Conservation (phyloP, 2,797 vertebrate genomes). For the Tachyglossus aculeatus region DNA sequence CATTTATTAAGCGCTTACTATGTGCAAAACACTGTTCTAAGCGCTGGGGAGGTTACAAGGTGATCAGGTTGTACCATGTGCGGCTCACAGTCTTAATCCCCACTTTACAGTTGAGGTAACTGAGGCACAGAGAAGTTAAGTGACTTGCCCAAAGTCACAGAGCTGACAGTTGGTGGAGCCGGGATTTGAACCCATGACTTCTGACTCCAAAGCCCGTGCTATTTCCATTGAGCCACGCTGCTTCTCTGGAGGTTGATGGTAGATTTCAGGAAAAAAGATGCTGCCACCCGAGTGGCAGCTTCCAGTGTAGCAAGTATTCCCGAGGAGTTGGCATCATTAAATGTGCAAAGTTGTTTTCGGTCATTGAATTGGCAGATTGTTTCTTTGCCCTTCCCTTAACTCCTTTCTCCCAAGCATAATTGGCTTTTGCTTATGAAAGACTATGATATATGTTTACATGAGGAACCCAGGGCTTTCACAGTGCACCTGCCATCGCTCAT, state of each 20-base stretch:
- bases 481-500: background rate
- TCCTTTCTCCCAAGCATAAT: accelerated
- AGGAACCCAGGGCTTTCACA: background rate
- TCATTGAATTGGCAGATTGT: background rate
- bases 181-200: no score
- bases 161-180: no score
- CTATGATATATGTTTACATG: conserved; percentile 12
- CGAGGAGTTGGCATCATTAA: accelerated
- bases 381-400: conserved; percentile 18
- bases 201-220: no score
- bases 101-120: no score
- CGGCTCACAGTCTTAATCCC: no score
- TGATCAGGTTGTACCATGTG: no score
- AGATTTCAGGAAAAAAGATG: background rate
- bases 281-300: accelerated
- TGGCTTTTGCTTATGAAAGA: conserved; percentile 7
- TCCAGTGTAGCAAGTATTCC: accelerated
- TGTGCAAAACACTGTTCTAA: no score
- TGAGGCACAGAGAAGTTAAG: no score
- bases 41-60: no score
- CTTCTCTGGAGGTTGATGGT: background rate
- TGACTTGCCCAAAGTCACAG: no score
- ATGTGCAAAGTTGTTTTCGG: background rate
- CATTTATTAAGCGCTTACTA: no score
- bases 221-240: no score